Evolutionary conservation across 1,140 invertebrate genomes (phyloP).

Genomic region (Chelonus insularis): DNA sequence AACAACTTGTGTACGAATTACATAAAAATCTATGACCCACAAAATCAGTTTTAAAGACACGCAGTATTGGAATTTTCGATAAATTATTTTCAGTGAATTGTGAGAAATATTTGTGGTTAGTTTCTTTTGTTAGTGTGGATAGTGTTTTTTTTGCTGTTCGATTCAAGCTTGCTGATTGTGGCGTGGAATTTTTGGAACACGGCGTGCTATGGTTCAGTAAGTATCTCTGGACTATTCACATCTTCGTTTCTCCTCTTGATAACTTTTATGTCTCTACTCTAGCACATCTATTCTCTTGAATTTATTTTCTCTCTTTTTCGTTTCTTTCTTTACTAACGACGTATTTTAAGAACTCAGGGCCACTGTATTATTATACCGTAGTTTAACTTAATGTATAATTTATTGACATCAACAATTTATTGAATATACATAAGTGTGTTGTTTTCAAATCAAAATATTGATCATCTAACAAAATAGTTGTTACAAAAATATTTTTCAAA

Average conservation of each 20-base stretch:
- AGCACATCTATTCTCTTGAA: background rate
- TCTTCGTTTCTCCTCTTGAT: background rate
- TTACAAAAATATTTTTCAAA: too few species aligned
- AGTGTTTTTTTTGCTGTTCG: background rate
- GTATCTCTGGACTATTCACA: background rate
- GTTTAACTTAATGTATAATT: background rate
- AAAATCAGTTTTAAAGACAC: too few species aligned
- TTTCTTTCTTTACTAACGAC: background rate
- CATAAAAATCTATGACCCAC: conserved; percentile 40
- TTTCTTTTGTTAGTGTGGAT: background rate
- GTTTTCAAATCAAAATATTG: too few species aligned
- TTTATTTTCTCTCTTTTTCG: background rate
- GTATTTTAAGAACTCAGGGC: conserved; percentile 13
- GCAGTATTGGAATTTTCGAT: background rate
- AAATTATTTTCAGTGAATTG: background rate
- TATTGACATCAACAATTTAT: too few species aligned
- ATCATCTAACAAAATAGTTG: too few species aligned
- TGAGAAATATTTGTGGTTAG: background rate
- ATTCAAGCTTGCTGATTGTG: background rate
- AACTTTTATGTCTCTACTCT: background rate
- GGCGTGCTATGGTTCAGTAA: conserved; percentile 2
- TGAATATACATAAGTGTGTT: too few species aligned
- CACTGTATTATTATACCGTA: background rate
- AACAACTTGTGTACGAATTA: conserved; percentile 55
- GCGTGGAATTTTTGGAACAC: conserved; percentile 20